Evolutionary conservation across 2,113 vertebrate species (phyloP), one percentile per base, ranked within the genome.

Genomic region (Puma concolor): DNA sequence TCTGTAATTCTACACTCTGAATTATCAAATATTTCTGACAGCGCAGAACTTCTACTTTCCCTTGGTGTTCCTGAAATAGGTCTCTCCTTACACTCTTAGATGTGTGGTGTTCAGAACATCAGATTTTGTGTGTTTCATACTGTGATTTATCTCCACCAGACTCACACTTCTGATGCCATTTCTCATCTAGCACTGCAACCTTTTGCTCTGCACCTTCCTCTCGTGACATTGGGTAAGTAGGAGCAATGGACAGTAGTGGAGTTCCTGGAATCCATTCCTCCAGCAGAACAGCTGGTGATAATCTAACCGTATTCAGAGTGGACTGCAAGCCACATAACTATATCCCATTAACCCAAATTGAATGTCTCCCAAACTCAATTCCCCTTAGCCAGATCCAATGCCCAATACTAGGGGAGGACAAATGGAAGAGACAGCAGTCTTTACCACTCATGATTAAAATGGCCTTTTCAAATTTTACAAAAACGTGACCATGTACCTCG

Each of bases 191-290:
- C 7, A 23, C 33, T 27, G 16, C 1, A 14, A 16, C 6, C 19
- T 38, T 63, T 76, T 92, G 71, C 72, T 69, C 4, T n/a, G 17
- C 0, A 14, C 19, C 60, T 79, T 52, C 54, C 15, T 79, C 7
- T 92, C 54, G 27, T 7, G 87, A 66, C 52, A 11, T 11, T 10
- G 27, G 8, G 14, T 50, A 23, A 74, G n/a, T 69, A 66, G 33
- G 9, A 38, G 50, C 33, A 66, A 5, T 67, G 17, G 84, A 10
- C 1, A 0, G 10, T n/a, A 85, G 33, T 31, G 27, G 21, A 64
- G 54, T 95, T 92, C 72, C 91, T 77, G 66, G 72, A 92, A 82
- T 64, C 63, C 33, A 41, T 85, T 88, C 17, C 79, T 92, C 23
- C 36, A 82, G 52, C 38, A 89, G 50, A 92, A 86, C 8, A 77